A percentile compares a stretch with the other conserved stretches of the same genome.
Evolutionary conservation across 2,113 vertebrate genomes (phyloP).

Genomic region (Pituophis catenifer): DNA sequence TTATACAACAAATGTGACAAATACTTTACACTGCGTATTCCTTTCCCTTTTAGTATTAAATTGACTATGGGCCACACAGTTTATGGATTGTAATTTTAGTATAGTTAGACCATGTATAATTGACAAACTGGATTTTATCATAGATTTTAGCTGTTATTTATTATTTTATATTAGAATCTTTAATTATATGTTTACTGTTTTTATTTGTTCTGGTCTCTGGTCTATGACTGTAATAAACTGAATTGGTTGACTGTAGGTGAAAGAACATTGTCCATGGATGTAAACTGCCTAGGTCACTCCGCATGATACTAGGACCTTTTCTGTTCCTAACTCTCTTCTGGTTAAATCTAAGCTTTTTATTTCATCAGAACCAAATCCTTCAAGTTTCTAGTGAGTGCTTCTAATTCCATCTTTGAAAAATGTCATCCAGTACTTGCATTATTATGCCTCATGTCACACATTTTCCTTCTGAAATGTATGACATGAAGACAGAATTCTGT

Average conservation of each 20-base stretch:
- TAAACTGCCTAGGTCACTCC: conserved; percentile 26
- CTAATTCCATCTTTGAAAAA: conserved; percentile 32
- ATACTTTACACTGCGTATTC: no score
- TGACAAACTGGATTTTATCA: no score
- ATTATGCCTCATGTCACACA: conserved; percentile 2
- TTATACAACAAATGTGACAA: no score
- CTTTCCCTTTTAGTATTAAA: no score
- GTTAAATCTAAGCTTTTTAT: neutral
- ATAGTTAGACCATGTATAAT: no score
- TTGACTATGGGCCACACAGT: no score
- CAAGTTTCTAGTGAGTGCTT: neutral
- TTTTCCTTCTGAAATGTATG: conserved; percentile 37
- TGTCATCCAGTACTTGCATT: neutral
- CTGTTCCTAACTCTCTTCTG: neutral
- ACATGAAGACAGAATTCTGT: conserved; percentile 29
- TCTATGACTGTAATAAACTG: no score
- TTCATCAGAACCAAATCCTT: neutral
- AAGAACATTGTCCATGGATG: conserved; percentile 10
- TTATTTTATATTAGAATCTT: no score
- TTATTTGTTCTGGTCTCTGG: no score
- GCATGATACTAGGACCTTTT: conserved; percentile 8
- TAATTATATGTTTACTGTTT: no score
- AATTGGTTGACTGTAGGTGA: neutral
- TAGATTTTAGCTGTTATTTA: no score
- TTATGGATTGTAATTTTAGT: no score